These are phyloP conservation scores for Lasioglossum marginatum DNA, from an alignment of 2,888 invertebrate species.

Conservation along the genomic window DNA sequence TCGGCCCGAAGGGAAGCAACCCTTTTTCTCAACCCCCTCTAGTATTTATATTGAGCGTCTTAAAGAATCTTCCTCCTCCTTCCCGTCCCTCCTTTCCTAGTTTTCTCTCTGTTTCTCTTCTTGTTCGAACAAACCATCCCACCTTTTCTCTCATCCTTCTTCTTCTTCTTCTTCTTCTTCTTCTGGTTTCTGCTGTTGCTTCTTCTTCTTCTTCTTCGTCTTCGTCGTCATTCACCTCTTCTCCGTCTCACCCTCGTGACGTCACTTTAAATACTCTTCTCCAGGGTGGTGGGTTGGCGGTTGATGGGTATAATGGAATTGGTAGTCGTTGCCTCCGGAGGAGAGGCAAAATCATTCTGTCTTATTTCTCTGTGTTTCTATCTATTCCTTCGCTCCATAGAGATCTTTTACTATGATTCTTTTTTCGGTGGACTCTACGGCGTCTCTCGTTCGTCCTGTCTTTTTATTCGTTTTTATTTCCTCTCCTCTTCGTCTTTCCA, in stretches of 20 bases:
- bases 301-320: slow-evolving; percentile 75
- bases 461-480: neutral
- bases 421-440: slow-evolving; percentile 13
- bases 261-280: slow-evolving; percentile 84
- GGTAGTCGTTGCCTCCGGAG: slow-evolving; percentile 71
- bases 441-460: neutral
- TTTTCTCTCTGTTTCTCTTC: slow-evolving; percentile 54
- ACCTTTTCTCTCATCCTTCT: slow-evolving; percentile 31
- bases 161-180: slow-evolving; percentile 38
- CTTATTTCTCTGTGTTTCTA: slow-evolving; percentile 38
- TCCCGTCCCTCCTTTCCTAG: slow-evolving; percentile 60
- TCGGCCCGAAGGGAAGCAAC: slow-evolving; percentile 83
- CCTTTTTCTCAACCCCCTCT: slow-evolving; percentile 83
- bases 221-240: slow-evolving; percentile 49
- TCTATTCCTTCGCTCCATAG: slow-evolving; percentile 32
- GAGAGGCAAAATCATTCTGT: slow-evolving; percentile 54
- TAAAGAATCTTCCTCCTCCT: slow-evolving; percentile 81
- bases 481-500: neutral
- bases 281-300: slow-evolving; percentile 67
- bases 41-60: slow-evolving; percentile 83
- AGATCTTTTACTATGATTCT: slow-evolving; percentile 17
- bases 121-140: slow-evolving; percentile 58
- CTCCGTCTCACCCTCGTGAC: slow-evolving; percentile 73
- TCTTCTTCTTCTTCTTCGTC: slow-evolving; percentile 66
- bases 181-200: slow-evolving; percentile 33